These are phyloP conservation scores for Parazoanthus atlanticus DNA, from an alignment of 92 coral and sea anemone genomes.

Conservation along the genomic window DNA sequence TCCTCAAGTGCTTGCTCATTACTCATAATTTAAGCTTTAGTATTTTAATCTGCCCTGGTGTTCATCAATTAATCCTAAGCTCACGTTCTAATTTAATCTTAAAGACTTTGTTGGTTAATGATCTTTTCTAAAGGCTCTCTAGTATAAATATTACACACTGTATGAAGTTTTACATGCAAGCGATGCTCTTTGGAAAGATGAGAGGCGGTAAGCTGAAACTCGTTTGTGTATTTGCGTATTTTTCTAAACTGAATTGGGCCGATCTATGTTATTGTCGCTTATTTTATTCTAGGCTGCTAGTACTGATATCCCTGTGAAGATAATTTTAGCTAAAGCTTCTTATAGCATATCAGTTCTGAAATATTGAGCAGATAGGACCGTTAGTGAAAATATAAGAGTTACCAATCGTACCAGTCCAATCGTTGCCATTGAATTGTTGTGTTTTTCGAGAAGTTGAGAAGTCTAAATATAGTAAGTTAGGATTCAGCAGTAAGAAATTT, in stretches of 20 bases:
- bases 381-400: too few relatives aligned
- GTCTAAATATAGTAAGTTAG: too few relatives aligned
- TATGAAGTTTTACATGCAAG: not conserved
- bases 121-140: not conserved
- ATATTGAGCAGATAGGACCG: too few relatives aligned
- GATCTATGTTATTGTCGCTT: not conserved
- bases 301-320: too few relatives aligned
- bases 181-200: not conserved
- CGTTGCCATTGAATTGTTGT: too few relatives aligned
- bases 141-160: not conserved
- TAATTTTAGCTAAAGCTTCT: too few relatives aligned
- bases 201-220: not conserved
- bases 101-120: not conserved
- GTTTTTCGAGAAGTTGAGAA: too few relatives aligned
- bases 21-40: not conserved
- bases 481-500: too few relatives aligned
- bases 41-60: not conserved
- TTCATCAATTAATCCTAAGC: conserved; percentile 9
- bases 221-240: not conserved
- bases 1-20: not conserved
- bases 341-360: too few relatives aligned
- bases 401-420: too few relatives aligned
- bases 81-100: conserved; percentile 11
- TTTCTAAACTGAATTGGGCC: not conserved
- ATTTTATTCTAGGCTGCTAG: too few relatives aligned